These are phyloP conservation scores for Heteromyza rotundicornis DNA, from an alignment of 2,888 invertebrate species.

Conservation along the genomic window DNA sequence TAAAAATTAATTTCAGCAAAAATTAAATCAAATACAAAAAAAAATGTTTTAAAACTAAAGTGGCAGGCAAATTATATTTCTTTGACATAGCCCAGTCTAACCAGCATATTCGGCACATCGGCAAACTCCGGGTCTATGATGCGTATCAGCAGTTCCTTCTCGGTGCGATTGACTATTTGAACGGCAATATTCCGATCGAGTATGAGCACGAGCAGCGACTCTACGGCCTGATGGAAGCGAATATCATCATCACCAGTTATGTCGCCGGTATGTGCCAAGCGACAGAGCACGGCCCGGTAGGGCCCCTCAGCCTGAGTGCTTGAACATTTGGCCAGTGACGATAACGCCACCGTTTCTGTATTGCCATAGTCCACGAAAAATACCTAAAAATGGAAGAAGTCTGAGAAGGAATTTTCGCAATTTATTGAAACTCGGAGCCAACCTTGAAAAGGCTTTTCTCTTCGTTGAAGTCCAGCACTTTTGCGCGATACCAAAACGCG, in stretches of 20 bases:
- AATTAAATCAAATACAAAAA: too few species aligned
- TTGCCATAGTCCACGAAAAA: conserved; percentile 39
- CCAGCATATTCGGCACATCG: conserved; percentile 25
- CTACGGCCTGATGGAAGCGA: conserved; percentile 21
- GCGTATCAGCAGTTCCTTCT: conserved; percentile 24
- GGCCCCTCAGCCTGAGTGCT: conserved; percentile 21
- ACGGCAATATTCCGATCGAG: conserved; percentile 33
- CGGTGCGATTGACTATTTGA: conserved; percentile 24
- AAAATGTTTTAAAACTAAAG: too few species aligned
- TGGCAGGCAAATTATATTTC: too few species aligned
- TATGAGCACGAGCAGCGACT: conserved; percentile 28
- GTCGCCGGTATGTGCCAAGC: conserved; percentile 24
- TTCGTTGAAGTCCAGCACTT: conserved; percentile 21
- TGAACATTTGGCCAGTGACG: conserved; percentile 28
- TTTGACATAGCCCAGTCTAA: conserved; percentile 29
- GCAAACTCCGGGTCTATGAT: conserved; percentile 29
- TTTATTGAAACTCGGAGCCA: neutral
- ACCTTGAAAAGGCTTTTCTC: conserved; percentile 13
- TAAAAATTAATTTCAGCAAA: too few species aligned
- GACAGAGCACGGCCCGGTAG: conserved; percentile 33
- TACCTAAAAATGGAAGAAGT: conserved; percentile 24
- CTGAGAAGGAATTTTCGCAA: neutral
- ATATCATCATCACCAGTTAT: conserved; percentile 15
- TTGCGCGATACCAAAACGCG: conserved; percentile 37
- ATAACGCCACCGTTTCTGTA: conserved; percentile 28